Conservation (phyloP, 2,888 invertebrate species). For the Calliopum simillimum region DNA sequence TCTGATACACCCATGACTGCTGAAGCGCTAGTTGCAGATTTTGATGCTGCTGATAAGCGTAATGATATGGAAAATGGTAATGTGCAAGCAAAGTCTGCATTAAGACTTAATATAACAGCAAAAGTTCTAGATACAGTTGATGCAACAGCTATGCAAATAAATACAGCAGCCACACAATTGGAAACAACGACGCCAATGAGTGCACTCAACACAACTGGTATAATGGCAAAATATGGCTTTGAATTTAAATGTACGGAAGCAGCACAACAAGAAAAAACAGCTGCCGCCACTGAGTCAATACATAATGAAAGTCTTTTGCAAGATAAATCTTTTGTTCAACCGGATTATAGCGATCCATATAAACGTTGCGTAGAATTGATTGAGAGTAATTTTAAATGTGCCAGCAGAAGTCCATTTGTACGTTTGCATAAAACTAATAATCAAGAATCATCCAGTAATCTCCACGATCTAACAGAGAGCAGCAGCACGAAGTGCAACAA, state of each 20-base stretch:
- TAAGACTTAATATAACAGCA: conserved; percentile 18
- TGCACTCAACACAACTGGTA: conserved; percentile 57
- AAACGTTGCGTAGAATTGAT: conserved; percentile 52
- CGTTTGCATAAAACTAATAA: conserved; percentile 46
- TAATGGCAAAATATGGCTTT: conserved; percentile 54
- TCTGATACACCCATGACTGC: conserved; percentile 42
- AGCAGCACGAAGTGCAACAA: background rate
- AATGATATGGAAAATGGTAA: conserved; percentile 47
- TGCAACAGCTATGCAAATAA: background rate
- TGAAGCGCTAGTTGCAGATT: conserved; percentile 36
- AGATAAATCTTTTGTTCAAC: background rate
- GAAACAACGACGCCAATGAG: conserved; percentile 52
- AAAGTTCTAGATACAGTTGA: background rate
- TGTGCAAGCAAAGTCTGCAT: conserved; percentile 5
- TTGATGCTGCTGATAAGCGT: conserved; percentile 8
- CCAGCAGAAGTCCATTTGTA: conserved; percentile 49
- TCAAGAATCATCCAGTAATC: conserved; percentile 16
- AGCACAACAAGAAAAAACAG: conserved; percentile 39
- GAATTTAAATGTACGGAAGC: conserved; percentile 44
- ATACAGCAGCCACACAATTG: conserved; percentile 38
- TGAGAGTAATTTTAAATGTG: conserved; percentile 54
- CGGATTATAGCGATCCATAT: conserved; percentile 48
- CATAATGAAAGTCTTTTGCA: conserved; percentile 33
- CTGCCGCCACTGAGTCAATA: conserved; percentile 35
- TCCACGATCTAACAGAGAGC: conserved; percentile 11